Evolutionary conservation across 2,888 invertebrate species (phyloP), one percentile per base, ranked within the genome.

Genomic region (Aporophyla lueneburgensis): DNA sequence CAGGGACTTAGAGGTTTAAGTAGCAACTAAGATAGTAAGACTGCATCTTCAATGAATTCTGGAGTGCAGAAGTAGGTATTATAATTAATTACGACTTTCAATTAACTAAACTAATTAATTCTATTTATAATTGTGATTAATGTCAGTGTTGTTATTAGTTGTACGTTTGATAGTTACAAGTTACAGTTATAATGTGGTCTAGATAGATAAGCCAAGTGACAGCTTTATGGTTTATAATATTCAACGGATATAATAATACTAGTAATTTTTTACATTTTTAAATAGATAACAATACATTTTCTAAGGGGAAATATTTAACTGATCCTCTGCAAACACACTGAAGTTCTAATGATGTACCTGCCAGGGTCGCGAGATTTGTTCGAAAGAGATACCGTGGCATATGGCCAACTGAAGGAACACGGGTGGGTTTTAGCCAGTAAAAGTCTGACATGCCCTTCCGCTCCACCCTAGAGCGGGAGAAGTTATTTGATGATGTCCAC

Each of bases 191-290:
- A 14, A 71, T 61, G 49, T 74, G 79, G 33, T 79, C 78, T 65
- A 78, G 27, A 65, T 78, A 78, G 74, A 78, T 79, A 79, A 70
- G 69, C 49, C 16, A 24, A 21, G n/a, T 79, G 12, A 33, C 40
- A 54, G 49, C 43, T 69, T 69, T 74, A 53, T 53, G 59, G 46
- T 78, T 77, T 72, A 33, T 33, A 33, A 33, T 33, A 33, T 33
- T 33, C 33, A 33, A 3, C 33, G 33, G 33, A 33, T 33, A 33
- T 33, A 49, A 33, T 49, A n/a, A 49, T 70, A 10, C 16, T 19
- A 65, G 19, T 10, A 19, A 46, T 65, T 46, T 49, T 24, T 46
- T 12, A 19, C 6, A 24, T 19, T 19, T 10, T 16, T 19, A 10
- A 43, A 10, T 9, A 43, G 5, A 46, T n/a, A 21, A 51, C 27